phyloP scores from a whole-genome alignment of 2,113 vertebrate genomes.

The Tachuris rubrigastra region DNA sequence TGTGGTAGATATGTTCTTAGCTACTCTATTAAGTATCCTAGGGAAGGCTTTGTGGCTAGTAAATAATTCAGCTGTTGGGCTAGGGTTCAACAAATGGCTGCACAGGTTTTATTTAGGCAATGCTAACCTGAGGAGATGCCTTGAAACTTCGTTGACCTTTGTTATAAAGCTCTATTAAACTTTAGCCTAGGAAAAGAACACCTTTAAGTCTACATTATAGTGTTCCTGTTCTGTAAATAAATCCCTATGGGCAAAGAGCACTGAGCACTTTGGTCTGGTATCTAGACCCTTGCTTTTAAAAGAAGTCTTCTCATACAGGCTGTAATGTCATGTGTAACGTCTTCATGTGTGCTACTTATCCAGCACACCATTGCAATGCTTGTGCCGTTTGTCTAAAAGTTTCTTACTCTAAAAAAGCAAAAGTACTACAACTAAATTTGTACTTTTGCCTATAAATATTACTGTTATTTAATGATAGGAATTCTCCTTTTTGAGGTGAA shows the following conservation, averaged over 20 bases:
- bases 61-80: neutral
- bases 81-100: neutral
- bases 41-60: neutral
- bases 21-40: neutral
- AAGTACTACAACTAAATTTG: neutral
- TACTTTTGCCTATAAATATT: neutral
- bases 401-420: neutral
- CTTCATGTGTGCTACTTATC: neutral
- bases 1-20: neutral
- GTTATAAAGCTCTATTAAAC: constrained; percentile 20
- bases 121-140: neutral
- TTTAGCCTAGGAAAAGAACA: neutral
- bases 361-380: neutral
- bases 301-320: neutral
- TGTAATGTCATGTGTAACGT: neutral
- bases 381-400: neutral
- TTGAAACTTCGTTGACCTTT: constrained; percentile 12
- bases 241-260: neutral
- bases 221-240: neutral
- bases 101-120: neutral
- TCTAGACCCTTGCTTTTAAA: neutral
- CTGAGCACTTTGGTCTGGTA: neutral
- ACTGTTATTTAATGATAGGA: neutral
- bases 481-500: neutral
- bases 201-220: neutral